phyloP scores from a whole-genome alignment of 2,888 invertebrate genomes.

The Ceriagrion tenellum region DNA sequence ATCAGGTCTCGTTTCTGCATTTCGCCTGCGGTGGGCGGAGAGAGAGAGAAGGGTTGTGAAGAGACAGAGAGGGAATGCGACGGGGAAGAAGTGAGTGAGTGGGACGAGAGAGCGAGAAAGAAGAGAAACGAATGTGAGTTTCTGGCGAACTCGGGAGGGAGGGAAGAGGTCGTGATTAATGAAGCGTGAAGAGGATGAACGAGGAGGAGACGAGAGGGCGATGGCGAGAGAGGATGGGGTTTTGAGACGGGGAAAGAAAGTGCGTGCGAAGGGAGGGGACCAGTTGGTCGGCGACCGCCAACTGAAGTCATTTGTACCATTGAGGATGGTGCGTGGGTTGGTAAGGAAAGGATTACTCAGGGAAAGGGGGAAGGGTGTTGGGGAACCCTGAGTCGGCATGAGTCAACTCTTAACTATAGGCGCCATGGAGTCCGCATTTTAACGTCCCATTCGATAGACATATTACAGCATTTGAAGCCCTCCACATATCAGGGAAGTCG shows the following conservation, averaged over 20 bases:
- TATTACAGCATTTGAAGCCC: too few relatives aligned
- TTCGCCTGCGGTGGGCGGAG: not conserved
- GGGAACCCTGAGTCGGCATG: not conserved
- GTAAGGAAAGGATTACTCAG: too few relatives aligned
- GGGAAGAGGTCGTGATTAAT: conserved; percentile 26
- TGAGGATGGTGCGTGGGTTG: too few relatives aligned
- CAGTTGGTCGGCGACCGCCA: not conserved
- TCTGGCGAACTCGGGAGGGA: not conserved
- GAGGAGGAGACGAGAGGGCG: not conserved
- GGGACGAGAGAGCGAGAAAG: not conserved
- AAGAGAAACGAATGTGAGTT: not conserved
- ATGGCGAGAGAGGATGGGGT: not conserved
- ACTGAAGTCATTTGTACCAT: too few relatives aligned
- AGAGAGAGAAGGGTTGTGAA: not conserved
- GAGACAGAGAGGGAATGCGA: not conserved
- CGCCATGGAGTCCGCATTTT: too few relatives aligned
- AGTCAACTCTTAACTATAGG: too few relatives aligned
- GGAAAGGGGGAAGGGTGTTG: not conserved
- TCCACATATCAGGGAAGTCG: too few relatives aligned
- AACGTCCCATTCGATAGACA: too few relatives aligned
- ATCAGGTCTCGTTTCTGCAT: conserved; percentile 17
- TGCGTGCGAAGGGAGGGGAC: not conserved
- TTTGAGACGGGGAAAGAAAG: not conserved
- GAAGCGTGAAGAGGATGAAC: not conserved
- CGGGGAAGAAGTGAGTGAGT: not conserved